Base-by-base conservation (phyloP, 2,797 vertebrate species). In the Vireo griseus region DNA sequence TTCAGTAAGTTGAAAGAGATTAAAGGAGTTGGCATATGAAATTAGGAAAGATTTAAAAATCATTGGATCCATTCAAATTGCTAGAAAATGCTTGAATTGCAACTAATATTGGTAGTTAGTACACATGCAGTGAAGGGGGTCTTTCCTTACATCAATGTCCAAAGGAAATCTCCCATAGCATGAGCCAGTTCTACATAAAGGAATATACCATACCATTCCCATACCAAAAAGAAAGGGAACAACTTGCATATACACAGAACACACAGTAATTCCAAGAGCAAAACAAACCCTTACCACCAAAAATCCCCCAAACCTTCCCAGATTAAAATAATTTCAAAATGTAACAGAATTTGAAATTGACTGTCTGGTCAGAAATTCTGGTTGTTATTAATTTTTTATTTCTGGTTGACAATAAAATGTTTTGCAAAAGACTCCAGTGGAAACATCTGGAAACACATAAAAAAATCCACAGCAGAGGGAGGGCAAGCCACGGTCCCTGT, bases 1-100 rank as follows among this genome's bases (percentile, higher is more conserved):
- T 94, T 94, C 66, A 90, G 91, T 97, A 97, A 94, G 96, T 97
- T 97, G 80, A 94, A 91, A 95, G 89, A 97, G 94, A 96, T 97
- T 96, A 95, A 97, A 94, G 85, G 94, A 92, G 67, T 92, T 89
- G 86, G 88, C 68, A 97, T 95, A 94, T 84, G 85, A 96, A 97
- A 97, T 96, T 95, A 95, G 94, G 55, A 86, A 97, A 93, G 74
- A 97, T 94, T 97, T 96, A 61, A 96, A 93, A 97, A 88, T 89
- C 91, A 72, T 33, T 91, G 88, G 78, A 92, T 94, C 44, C 80
- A 71, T 96, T 91, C 39, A 81, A 75, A 91, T 77, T 45, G 61
- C 66, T 52, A 66, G 77, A 95, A 35, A 91, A 91, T 54, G 65
- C 65, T 92, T 71, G 75, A 92, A 91, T 77, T 10, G 2, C 61